Evolutionary conservation across 2,797 vertebrate genomes (phyloP).

Genomic region (Presbytis comata): DNA sequence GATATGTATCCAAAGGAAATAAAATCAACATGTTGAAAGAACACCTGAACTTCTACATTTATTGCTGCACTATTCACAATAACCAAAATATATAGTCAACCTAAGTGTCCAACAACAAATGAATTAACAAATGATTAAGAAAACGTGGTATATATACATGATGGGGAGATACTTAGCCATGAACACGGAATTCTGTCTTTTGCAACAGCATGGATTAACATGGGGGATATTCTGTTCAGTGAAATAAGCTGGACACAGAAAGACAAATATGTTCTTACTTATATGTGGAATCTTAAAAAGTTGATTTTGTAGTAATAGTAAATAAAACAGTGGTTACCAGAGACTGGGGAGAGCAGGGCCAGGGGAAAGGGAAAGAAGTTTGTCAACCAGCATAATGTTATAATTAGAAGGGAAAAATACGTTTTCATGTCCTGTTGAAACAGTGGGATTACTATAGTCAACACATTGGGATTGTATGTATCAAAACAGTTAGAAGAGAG

Average conservation of each 20-base stretch:
- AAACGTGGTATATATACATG: not conserved
- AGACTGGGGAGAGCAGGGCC: not conserved
- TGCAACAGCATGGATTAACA: not conserved
- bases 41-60: not conserved
- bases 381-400: not conserved
- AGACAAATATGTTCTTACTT: not conserved
- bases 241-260: not conserved
- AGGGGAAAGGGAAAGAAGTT: not conserved
- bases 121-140: not conserved
- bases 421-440: not conserved
- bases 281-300: not conserved
- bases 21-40: not conserved
- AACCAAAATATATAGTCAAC: not conserved
- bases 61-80: not conserved
- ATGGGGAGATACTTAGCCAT: not conserved
- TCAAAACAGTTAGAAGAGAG: not conserved
- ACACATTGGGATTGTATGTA: not conserved
- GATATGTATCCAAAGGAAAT: not conserved
- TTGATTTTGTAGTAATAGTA: not conserved
- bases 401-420: not conserved
- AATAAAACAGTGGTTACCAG: not conserved
- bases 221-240: not conserved
- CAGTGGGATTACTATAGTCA: not conserved
- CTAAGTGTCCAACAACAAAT: not conserved
- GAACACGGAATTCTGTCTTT: not conserved